A percentile compares a stretch with the other conserved stretches of the same genome.
These are phyloP conservation scores for Odontesthes bonariensis DNA, from an alignment of 2,113 vertebrate genomes.

Conservation along the genomic window DNA sequence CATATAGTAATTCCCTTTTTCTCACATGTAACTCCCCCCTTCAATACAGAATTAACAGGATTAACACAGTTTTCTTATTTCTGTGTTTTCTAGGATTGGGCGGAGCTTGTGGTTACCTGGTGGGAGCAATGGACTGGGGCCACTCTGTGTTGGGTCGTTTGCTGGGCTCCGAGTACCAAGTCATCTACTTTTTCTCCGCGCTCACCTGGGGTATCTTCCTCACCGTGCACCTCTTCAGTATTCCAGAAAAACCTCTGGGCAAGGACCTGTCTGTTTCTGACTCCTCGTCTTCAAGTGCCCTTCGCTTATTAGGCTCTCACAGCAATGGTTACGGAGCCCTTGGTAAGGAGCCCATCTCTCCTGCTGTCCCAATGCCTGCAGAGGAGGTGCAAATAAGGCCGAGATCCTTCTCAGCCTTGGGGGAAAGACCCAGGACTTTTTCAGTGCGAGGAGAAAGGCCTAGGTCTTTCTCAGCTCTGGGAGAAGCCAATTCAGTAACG, in stretches of 20 bases:
- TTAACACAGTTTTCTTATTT: not conserved
- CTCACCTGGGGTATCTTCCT: conserved; percentile 88
- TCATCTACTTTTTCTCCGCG: conserved; percentile 93
- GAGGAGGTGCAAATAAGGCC: too few relatives aligned
- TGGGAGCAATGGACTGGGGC: conserved; percentile 95
- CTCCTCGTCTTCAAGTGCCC: conserved; percentile 34
- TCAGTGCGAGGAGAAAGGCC: conserved; percentile 73
- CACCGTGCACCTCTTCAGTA: conserved; percentile 90
- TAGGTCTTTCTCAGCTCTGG: conserved; percentile 74
- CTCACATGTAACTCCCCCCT: too few relatives aligned
- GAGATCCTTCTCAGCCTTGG: conserved; percentile 71
- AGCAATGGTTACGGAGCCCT: conserved; percentile 83
- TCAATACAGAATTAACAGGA: too few relatives aligned
- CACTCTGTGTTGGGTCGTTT: conserved; percentile 85
- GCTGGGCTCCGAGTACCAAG: conserved; percentile 93
- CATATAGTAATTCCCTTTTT: too few relatives aligned
- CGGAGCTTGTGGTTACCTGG: conserved; percentile 92
- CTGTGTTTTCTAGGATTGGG: conserved; percentile 87
- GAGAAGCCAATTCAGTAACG: conserved; percentile 75
- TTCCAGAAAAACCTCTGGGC: conserved; percentile 88
- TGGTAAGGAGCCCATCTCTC: conserved; percentile 68
- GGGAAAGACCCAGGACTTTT: conserved; percentile 76
- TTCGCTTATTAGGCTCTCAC: conserved; percentile 69
- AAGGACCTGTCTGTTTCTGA: conserved; percentile 2
- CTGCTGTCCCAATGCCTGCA: not conserved